Evolutionary conservation across 2,797 vertebrate species (phyloP), one percentile per base, ranked within the genome.

Genomic region (Melopsittacus undulatus): DNA sequence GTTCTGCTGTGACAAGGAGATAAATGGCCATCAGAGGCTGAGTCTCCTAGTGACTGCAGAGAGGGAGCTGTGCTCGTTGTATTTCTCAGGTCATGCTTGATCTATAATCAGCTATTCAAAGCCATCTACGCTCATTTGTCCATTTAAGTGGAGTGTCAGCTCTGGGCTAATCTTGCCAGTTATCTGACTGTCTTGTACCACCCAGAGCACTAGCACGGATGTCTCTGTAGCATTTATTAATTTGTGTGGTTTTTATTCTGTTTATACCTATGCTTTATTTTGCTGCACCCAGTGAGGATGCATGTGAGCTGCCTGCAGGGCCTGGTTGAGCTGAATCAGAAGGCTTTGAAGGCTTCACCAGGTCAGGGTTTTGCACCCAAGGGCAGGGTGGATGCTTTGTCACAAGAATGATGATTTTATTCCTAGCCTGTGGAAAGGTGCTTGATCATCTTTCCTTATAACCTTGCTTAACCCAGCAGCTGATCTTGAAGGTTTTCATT

Each of bases 61-160:
- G 87, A 91, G 68, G 30, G 57, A 92, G 40, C 32, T 51, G 69
- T 1, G 1, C 59, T 72, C 6, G 0, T 34, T 83, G 73, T 0
- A 1, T 46, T 78, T 75, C 76, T 88, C 73, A 62, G 49, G 59
- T 76, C 40, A 11, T 75, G 73, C 59, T 86, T 2, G 2, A 69
- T 91, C 76, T 73, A 23, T 92, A 91, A 90, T 75, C 62, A 76
- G 84, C 82, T 92, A 45, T 86, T 91, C 83, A 95, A 86, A 94
- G 85, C 74, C 83, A 92, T 83, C 91, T 90, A 70, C 49, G 54
- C 10, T 54, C 13, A 5, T 92, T 94, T 86, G 49, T 76, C 74
- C 72, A 2, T 75, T 73, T 83, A 72, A 91, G 38, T 21, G 82
- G 57, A 75, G 23, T 83, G 49, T 77, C 63, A 84, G 19, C 32